Conservation (phyloP, 23 tunicate species). For the Phallusia fumigata region DNA sequence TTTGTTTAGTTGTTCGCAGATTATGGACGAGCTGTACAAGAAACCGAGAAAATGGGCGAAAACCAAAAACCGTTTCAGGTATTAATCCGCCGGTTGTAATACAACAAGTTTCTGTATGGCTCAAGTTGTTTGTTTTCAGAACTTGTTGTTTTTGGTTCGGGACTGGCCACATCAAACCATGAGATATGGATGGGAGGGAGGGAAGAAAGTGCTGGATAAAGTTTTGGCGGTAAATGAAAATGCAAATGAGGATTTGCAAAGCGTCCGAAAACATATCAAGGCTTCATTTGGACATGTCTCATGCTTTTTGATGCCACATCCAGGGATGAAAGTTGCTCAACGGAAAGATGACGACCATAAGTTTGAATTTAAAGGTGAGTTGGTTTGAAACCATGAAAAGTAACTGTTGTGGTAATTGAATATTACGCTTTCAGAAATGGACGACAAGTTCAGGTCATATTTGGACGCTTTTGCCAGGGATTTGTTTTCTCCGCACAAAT, state of each 20-base stretch:
- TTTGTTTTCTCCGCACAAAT: neutral
- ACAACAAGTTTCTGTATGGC: neutral
- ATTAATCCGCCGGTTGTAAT: neutral
- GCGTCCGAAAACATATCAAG: neutral
- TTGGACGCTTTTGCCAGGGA: neutral
- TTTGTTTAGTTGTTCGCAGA: conserved; percentile 2
- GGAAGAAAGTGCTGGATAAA: neutral
- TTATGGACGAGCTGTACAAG: neutral
- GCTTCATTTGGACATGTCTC: neutral
- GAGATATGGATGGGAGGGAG: neutral
- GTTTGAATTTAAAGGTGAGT: neutral
- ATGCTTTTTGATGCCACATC: conserved; percentile 1
- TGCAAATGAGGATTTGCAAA: neutral
- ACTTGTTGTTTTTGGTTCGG: neutral
- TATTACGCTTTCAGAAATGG: conserved; percentile 11
- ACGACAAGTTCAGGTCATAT: neutral
- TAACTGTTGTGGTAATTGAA: too few species aligned
- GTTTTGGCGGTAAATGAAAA: neutral
- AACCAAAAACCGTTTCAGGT: conserved; percentile 1
- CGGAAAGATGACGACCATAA: neutral
- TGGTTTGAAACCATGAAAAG: too few species aligned
- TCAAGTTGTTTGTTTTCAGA: neutral
- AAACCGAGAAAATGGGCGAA: neutral
- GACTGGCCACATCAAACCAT: neutral
- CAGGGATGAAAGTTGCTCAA: neutral